Percentiles rank a stretch among this genome's conserved stretches.
phyloP scores from a whole-genome alignment of 92 coral and sea anemone species.

The Palythoa grandis region DNA sequence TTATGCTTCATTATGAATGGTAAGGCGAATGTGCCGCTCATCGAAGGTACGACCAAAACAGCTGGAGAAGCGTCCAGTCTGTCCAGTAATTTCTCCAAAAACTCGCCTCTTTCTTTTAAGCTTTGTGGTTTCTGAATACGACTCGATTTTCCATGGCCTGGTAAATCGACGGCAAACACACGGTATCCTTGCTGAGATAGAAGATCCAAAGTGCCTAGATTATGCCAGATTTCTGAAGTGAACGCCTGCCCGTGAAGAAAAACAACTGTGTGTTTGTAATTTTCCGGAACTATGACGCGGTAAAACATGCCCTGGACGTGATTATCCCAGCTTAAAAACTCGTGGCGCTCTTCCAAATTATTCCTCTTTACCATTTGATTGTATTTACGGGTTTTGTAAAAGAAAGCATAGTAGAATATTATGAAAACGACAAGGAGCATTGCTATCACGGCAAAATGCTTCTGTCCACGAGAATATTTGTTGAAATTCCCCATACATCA shows the following conservation, averaged over 20 bases:
- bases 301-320: conserved; percentile 68
- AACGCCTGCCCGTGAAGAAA: conserved; percentile 79
- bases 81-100: conserved; percentile 56
- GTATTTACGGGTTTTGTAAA: neutral
- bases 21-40: conserved; percentile 86
- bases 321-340: conserved; percentile 52
- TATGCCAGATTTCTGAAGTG: conserved; percentile 79
- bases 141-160: conserved; percentile 71
- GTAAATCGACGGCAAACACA: conserved; percentile 82
- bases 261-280: conserved; percentile 49
- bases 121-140: conserved; percentile 48
- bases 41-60: conserved; percentile 81
- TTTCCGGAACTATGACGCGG: conserved; percentile 57
- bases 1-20: conserved; percentile 67
- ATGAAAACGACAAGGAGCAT: neutral
- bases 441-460: neutral
- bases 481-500: neutral
- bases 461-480: neutral
- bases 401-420: conserved; percentile 1
- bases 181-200: conserved; percentile 66
- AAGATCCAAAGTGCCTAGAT: conserved; percentile 69
- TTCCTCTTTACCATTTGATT: neutral
- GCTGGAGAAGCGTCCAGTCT: conserved; percentile 53
- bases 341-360: conserved; percentile 15
- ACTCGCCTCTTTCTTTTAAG: conserved; percentile 47